Conservation (phyloP, 2,113 vertebrate genomes). For the Sceloporus undulatus region DNA sequence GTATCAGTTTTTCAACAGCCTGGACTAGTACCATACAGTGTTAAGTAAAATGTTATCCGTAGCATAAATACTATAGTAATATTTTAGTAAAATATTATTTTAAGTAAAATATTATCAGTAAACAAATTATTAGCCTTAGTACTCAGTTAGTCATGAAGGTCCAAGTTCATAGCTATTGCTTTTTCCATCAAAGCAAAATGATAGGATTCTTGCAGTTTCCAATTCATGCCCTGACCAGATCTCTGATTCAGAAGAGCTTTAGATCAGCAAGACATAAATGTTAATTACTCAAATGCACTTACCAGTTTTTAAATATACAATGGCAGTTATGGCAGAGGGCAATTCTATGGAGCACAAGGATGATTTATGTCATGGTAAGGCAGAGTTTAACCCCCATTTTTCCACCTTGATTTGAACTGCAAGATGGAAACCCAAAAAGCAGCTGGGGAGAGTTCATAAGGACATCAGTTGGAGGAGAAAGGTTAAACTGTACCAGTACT, state of each 20-base stretch:
- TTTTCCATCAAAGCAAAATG: background rate
- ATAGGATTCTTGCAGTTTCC: background rate
- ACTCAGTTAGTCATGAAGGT: too few relatives aligned
- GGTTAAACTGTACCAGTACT: background rate
- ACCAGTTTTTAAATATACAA: background rate
- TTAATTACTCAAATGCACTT: background rate
- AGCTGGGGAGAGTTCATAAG: background rate
- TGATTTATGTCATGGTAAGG: background rate
- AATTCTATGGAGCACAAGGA: background rate
- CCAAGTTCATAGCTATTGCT: background rate
- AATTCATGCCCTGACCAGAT: background rate
- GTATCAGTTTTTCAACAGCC: background rate
- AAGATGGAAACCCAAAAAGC: background rate
- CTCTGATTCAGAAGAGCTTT: background rate
- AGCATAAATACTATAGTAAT: too few relatives aligned
- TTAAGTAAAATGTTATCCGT: background rate
- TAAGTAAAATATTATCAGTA: background rate
- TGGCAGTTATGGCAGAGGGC: background rate
- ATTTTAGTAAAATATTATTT: background rate
- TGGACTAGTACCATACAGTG: slow-evolving; percentile 13
- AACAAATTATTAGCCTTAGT: too few relatives aligned
- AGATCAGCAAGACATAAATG: too few relatives aligned
- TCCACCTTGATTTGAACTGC: background rate
- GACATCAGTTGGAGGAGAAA: too few relatives aligned
- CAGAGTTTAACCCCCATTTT: background rate